Percentiles rank a stretch among this genome's conserved stretches.
Evolutionary conservation across 37 sponge, comb jelly and placozoan species (phyloP).

Genomic region (Chondrosia reniformis): DNA sequence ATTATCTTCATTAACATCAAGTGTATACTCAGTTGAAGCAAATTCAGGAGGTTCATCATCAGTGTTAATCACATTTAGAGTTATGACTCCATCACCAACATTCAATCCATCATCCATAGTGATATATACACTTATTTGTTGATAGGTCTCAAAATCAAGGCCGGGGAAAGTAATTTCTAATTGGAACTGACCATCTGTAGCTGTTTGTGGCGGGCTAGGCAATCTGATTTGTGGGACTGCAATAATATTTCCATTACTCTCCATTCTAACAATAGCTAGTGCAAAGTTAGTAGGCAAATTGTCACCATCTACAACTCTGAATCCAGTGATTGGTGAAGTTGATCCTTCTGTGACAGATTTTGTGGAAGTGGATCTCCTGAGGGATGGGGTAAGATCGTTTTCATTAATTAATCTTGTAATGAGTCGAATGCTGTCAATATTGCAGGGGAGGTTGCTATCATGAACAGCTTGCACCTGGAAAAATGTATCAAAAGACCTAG

Average conservation of each 20-base stretch:
- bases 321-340: not conserved
- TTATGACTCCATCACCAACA: constrained; percentile 23
- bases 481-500: too few species aligned
- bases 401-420: too few species aligned
- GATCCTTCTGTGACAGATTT: too few species aligned
- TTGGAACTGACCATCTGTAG: too few species aligned
- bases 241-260: too few species aligned
- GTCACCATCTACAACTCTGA: not conserved
- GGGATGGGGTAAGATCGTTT: too few species aligned
- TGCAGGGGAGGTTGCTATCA: too few species aligned
- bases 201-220: not conserved
- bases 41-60: constrained; percentile 74
- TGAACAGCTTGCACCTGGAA: too few species aligned
- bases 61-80: constrained; percentile 38
- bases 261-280: not conserved
- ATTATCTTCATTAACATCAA: constrained; percentile 40
- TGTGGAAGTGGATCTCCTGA: too few species aligned
- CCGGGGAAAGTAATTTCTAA: not conserved
- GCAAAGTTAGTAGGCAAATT: not conserved
- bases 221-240: too few species aligned
- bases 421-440: too few species aligned
- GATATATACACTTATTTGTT: constrained; percentile 10
- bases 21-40: not conserved
- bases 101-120: constrained; percentile 47
- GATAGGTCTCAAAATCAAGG: constrained; percentile 45